A percentile compares a stretch with the other conserved stretches of the same genome.
Evolutionary conservation across 2,888 invertebrate genomes (phyloP).

Genomic region (Erebia palarica): DNA sequence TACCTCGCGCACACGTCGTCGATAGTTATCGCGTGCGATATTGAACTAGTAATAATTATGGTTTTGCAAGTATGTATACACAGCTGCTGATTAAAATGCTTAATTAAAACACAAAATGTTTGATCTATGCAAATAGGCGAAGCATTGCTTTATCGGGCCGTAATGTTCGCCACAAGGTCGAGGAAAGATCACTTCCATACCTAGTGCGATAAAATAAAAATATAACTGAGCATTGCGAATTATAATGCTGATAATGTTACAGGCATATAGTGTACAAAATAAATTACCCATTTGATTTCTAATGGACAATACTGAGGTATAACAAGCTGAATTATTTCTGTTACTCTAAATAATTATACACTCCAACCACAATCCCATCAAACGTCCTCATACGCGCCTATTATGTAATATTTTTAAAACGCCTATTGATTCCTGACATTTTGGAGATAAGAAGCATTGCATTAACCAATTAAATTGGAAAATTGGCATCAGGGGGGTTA

Average conservation of each 20-base stretch:
- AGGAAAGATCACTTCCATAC: conserved; percentile 37
- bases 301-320: background rate
- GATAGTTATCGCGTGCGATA: conserved; percentile 17
- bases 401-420: no score
- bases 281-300: background rate
- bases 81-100: conserved; percentile 57
- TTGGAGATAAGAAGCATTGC: no score
- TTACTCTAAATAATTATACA: background rate
- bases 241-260: conserved; percentile 21
- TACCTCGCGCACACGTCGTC: conserved; percentile 14
- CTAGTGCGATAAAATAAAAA: conserved; percentile 18
- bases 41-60: conserved; percentile 39
- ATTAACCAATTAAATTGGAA: no score
- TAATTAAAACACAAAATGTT: conserved; percentile 52
- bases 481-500: no score
- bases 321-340: background rate
- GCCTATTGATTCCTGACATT: no score
- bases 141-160: conserved; percentile 44
- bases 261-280: conserved; percentile 7
- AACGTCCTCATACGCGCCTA: no score
- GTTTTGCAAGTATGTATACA: conserved; percentile 45
- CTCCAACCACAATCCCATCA: no score
- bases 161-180: conserved; percentile 40
- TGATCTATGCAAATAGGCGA: conserved; percentile 42
- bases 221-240: conserved; percentile 23